Evolutionary conservation across 2,113 vertebrate species (phyloP).

Genomic region (Mellivora capensis): DNA sequence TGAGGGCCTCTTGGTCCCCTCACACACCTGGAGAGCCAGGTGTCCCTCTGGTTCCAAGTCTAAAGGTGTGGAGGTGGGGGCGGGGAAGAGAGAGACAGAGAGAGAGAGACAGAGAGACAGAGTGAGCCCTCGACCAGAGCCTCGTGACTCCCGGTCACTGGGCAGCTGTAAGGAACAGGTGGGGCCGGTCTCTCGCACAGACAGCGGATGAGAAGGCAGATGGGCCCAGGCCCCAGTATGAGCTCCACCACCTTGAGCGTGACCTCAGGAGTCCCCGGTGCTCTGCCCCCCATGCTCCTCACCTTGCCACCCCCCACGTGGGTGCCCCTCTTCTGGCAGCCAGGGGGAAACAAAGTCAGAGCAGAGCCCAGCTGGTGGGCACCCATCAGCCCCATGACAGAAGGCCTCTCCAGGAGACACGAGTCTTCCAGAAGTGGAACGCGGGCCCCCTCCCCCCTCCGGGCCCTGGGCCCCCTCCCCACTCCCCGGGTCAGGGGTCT

Average conservation of each 20-base stretch:
- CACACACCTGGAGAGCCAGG: neutral
- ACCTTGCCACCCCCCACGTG: fast-evolving
- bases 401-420: fast-evolving
- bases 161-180: no score
- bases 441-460: no score
- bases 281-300: neutral
- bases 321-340: neutral
- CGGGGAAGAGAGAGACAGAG: neutral
- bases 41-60: neutral
- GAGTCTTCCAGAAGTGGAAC: neutral
- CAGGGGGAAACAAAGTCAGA: neutral
- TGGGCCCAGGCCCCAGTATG: neutral
- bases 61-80: neutral
- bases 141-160: fast-evolving
- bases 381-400: fast-evolving
- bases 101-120: neutral
- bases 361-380: neutral
- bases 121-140: neutral
- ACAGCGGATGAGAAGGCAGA: fast-evolving
- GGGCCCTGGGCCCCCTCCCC: neutral
- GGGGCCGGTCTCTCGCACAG: fast-evolving
- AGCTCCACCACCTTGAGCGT: neutral
- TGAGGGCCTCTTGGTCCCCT: neutral
- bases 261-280: fast-evolving
- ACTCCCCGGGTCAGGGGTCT: no score